Percentiles rank a stretch among this genome's conserved stretches.
These are phyloP conservation scores for Zaprionus kolodkinae DNA, from an alignment of 1,140 invertebrate species.

Conservation along the genomic window DNA sequence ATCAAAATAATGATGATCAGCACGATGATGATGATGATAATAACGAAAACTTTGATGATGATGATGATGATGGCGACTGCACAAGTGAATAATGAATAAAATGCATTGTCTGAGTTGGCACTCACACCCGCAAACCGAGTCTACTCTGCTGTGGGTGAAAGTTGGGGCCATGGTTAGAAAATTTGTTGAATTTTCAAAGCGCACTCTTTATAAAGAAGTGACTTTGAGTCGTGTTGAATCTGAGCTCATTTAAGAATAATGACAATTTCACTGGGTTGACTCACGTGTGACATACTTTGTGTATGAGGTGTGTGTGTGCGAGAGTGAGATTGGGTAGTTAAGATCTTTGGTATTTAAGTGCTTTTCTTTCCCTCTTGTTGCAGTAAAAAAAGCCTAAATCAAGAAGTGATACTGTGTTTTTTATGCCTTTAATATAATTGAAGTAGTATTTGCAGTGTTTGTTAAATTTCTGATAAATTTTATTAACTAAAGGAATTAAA, in stretches of 20 bases:
- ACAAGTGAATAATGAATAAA: slow-evolving; percentile 5
- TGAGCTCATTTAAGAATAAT: slow-evolving; percentile 33
- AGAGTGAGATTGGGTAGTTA: too few species aligned
- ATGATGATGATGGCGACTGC: slow-evolving; percentile 4
- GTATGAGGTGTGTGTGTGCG: too few species aligned
- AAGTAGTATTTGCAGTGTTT: too few species aligned
- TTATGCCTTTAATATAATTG: too few species aligned
- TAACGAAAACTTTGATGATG: slow-evolving; percentile 1
- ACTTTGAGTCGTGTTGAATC: slow-evolving; percentile 3
- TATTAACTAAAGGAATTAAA: too few species aligned
- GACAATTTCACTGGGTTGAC: slow-evolving; percentile 41
- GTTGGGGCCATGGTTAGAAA: slow-evolving; percentile 33
- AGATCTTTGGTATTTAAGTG: too few species aligned
- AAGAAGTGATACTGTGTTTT: too few species aligned
- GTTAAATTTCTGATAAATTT: too few species aligned
- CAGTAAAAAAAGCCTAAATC: too few species aligned
- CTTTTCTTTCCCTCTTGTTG: too few species aligned
- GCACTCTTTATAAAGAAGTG: background rate
- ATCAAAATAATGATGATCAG: slow-evolving; percentile 9
- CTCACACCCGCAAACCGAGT: background rate
- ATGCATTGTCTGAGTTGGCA: slow-evolving; percentile 27
- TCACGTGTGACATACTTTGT: slow-evolving; percentile 37
- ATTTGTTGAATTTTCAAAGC: slow-evolving; percentile 8
- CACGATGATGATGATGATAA: slow-evolving; percentile 1
- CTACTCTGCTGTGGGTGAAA: slow-evolving; percentile 30